Base-by-base conservation (phyloP, 2,113 vertebrate genomes). In the Dicaeum eximium region DNA sequence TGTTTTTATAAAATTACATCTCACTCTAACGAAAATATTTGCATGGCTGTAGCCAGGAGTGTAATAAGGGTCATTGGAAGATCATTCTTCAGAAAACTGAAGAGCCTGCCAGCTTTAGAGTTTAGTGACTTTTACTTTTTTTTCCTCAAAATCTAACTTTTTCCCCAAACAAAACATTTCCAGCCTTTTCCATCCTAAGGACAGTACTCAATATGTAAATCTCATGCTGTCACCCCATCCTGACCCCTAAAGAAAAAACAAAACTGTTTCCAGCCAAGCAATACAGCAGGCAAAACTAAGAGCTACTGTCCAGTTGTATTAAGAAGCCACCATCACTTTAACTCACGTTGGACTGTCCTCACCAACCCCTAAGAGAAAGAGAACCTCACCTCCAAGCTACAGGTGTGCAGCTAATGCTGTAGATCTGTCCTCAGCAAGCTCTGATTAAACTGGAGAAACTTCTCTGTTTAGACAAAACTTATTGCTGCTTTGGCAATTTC, bases 1-100 rank as follows among this genome's bases (percentile, higher is more conserved):
- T 80, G 72, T 70, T 94, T 90, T 88, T 73, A 86, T 79, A 85
- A 87, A 90, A 87, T 73, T 75, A 87, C 86, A 78, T 50, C 65
- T 92, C 84, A 92, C 75, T 66, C 81, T 87, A 84, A 95, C 87
- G 85, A 91, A 90, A 94, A 93, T 72, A 93, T 89, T 90, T 90
- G 77, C 47, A 47, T 37, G 85, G 82, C 74, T 87, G 58, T 42
- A 82, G 71, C 92, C 75, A 93, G 88, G 70, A 85, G 67, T 70
- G 50, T 69, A 85, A 18, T 27, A 71, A 86, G 79, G 90, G 80
- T 90, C 96, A 95, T 15, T 56, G 28, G 81, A 80, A 95, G 94
- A 93, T 80, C 80, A 88, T 56, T 38, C 38, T 38, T 38, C 47
- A 87, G 47, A 86, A 82, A 88, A 72, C 30, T 12, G 38, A 57